These are phyloP conservation scores for Campylomormyrus tamandua DNA, from an alignment of 2,113 vertebrate species.

Conservation along the genomic window DNA sequence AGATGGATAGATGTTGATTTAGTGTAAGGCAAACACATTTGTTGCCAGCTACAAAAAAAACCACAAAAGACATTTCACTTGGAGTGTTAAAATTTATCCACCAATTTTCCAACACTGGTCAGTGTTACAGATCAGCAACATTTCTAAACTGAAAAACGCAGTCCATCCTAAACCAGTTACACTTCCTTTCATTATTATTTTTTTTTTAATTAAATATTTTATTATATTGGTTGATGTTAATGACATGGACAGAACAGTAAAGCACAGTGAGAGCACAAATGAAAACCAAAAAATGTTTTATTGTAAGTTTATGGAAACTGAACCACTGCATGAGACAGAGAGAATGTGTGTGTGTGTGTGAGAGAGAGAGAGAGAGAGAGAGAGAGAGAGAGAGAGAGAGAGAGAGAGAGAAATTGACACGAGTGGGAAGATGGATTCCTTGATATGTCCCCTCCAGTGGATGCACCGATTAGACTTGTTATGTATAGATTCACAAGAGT, in stretches of 20 bases:
- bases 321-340: constrained; percentile 48
- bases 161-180: not conserved
- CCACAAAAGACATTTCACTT: not conserved
- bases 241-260: not conserved
- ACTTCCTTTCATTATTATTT: not conserved
- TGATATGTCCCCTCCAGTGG: constrained; percentile 46
- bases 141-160: not conserved
- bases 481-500: constrained; percentile 81
- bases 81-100: not conserved
- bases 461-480: constrained; percentile 73
- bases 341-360: not conserved
- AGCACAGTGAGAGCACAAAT: not conserved
- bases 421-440: constrained; percentile 63
- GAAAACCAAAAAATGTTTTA: constrained; percentile 81
- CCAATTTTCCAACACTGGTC: not conserved
- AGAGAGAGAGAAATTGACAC: constrained; percentile 36
- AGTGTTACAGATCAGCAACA: not conserved
- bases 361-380: too few species aligned
- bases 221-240: not conserved
- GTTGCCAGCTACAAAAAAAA: not conserved
- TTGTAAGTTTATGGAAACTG: constrained; percentile 88
- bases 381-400: not conserved
- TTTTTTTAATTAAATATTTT: not conserved
- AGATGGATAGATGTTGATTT: not conserved
- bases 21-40: not conserved